A percentile compares a stretch with the other conserved stretches of the same genome.
Evolutionary conservation across 1,140 invertebrate genomes (phyloP).

Genomic region (Kradibia gibbosae): DNA sequence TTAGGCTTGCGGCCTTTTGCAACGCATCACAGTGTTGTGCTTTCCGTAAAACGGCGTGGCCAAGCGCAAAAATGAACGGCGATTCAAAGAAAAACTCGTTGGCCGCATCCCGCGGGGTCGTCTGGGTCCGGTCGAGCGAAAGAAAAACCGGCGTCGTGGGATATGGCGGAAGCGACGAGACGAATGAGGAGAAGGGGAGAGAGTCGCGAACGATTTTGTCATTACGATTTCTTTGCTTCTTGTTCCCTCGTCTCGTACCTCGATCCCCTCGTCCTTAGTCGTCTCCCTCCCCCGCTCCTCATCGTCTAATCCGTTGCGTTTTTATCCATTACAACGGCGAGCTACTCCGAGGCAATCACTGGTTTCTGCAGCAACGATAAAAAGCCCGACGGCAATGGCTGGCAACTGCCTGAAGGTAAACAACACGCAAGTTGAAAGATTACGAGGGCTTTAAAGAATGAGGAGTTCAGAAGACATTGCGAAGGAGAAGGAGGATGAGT

Average conservation of each 20-base stretch:
- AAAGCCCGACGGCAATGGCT: slow-evolving; percentile 23
- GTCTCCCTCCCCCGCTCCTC: not conserved
- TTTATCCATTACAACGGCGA: not conserved
- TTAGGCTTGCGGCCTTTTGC: not conserved
- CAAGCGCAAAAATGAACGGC: not conserved
- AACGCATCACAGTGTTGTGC: not conserved
- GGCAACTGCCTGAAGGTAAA: slow-evolving; percentile 43
- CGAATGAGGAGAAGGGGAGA: not conserved
- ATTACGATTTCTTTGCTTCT: slow-evolving; percentile 45
- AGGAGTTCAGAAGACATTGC: not conserved
- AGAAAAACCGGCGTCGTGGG: slow-evolving; percentile 47
- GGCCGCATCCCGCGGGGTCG: not conserved
- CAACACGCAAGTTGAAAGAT: not conserved
- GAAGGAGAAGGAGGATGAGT: not conserved
- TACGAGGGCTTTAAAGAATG: not conserved
- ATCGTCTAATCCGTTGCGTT: not conserved
- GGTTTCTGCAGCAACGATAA: slow-evolving; percentile 22
- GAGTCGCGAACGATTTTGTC: slow-evolving; percentile 50
- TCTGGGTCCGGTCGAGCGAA: not conserved
- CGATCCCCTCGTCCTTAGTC: not conserved
- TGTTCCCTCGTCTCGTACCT: not conserved
- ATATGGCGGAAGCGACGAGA: slow-evolving; percentile 20
- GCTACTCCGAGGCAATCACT: not conserved
- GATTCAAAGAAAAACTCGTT: slow-evolving; percentile 27
- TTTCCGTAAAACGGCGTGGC: slow-evolving; percentile 4